Base-by-base conservation (phyloP, 2,797 vertebrate genomes). In the Pygocentrus nattereri region DNA sequence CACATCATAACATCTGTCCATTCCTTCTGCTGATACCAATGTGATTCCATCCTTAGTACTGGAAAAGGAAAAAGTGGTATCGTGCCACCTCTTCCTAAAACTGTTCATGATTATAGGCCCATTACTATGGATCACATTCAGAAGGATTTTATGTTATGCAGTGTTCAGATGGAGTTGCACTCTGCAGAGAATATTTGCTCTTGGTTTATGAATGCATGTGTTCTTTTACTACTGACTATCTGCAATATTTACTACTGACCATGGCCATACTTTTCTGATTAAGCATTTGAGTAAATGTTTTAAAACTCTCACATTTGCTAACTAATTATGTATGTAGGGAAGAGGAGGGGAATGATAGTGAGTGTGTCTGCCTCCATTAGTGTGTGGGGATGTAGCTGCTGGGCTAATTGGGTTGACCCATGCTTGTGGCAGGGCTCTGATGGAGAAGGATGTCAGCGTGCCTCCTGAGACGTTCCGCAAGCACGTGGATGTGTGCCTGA, bases 381-480 rank as follows among this genome's bases (percentile, higher is more conserved):
- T 69, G 44, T 78, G 67, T 72, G 59, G 18, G 27, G 75, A 49
- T 79, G 58, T 64, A 49, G 23, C 30, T 38, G 25, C 19, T 41
- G 30, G 38, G 59, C 68, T 87, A 85, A 85, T 88, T 84, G 71
- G 16, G 74, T 85, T 89, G 82, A 84, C 84, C 82, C 70, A 73
- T 82, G 61, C 84, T 59, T 75, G 34, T 84, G 76, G 70, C 94
- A 98, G 97, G 88, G 30, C 93, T 11, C 94, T 97, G 87, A 95
- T 98, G 90, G 96, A 98, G 59, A 93, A 95, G 86, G 97, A 98
- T 85, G 92, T 98, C 85, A 94, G 95, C 25, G 89, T 98, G 84
- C 94, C 97, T 74, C 96, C 96, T 0, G 97, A 98, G 91, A 93
- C 94, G 5, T 97, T 98, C 94, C 96, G 96, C 82, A 96, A 96